Conservation (phyloP, 2,797 vertebrate genomes). For the Peromyscus aztecus region DNA sequence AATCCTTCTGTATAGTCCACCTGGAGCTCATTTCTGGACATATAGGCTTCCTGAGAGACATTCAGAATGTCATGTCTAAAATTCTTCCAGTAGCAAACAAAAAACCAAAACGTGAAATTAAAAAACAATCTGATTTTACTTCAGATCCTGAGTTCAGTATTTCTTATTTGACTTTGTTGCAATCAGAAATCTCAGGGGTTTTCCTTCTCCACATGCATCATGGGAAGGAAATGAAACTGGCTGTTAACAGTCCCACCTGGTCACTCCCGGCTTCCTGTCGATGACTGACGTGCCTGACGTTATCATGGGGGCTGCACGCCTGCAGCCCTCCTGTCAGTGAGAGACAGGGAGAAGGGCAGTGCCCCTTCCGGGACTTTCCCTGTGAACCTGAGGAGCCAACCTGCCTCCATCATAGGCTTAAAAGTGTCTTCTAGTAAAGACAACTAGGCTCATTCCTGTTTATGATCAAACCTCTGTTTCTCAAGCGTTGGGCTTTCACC, state of each 20-base stretch:
- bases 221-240: neutral
- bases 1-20: neutral
- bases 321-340: neutral
- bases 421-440: neutral
- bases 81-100: neutral
- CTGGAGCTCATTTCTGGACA: neutral
- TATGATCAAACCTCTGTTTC: neutral
- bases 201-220: neutral
- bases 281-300: fast-evolving
- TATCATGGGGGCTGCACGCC: fast-evolving
- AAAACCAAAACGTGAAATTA: neutral
- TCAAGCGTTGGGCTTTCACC: neutral
- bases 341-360: neutral
- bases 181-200: neutral
- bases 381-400: neutral
- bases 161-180: neutral
- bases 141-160: neutral
- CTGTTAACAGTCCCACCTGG: neutral
- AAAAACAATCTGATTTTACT: conserved; percentile 11
- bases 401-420: neutral
- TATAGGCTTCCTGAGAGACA: neutral
- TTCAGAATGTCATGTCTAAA: conserved; percentile 24
- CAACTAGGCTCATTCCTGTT: neutral
- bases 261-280: neutral
- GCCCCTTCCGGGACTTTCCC: neutral